Conservation (phyloP, 2,888 invertebrate species). For the Agrilus cyanescens region DNA sequence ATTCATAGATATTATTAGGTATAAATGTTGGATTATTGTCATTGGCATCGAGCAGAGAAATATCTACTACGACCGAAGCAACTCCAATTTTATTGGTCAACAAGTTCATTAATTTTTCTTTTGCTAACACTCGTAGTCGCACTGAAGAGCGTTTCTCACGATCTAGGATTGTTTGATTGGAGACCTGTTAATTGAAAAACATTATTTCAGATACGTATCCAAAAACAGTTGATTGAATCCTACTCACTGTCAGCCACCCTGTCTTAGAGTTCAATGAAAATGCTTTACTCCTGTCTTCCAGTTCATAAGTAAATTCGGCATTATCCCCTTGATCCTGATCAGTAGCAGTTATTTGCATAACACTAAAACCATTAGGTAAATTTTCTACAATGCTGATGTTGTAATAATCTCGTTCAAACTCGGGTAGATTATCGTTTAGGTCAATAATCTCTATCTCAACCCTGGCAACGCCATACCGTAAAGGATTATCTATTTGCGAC, state of each 20-base stretch:
- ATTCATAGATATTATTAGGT: conserved; percentile 73
- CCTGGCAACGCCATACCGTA: conserved; percentile 61
- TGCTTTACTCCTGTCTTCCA: conserved; percentile 62
- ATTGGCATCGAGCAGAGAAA: conserved; percentile 77
- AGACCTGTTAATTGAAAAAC: conserved; percentile 23
- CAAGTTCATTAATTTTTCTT: conserved; percentile 62
- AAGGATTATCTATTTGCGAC: conserved; percentile 63
- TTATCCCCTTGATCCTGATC: conserved; percentile 80
- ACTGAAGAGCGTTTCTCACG: conserved; percentile 64
- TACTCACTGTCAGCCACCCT: conserved; percentile 75
- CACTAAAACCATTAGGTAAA: conserved; percentile 69
- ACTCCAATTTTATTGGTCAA: conserved; percentile 40
- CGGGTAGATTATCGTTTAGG: conserved; percentile 73
- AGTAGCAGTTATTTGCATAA: conserved; percentile 57
- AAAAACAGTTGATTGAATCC: no score
- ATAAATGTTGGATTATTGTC: conserved; percentile 83
- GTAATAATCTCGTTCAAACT: conserved; percentile 81
- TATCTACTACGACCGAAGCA: conserved; percentile 62
- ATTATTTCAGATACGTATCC: no score
- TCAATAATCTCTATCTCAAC: conserved; percentile 65
- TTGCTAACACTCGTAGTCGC: conserved; percentile 64
- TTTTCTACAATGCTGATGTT: conserved; percentile 89
- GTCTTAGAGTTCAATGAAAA: conserved; percentile 68
- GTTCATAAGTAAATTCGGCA: conserved; percentile 68
- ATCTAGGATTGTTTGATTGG: conserved; percentile 59